These are phyloP conservation scores for Caenorhabditis virilis DNA, from an alignment of 2,888 invertebrate species.

Conservation along the genomic window DNA sequence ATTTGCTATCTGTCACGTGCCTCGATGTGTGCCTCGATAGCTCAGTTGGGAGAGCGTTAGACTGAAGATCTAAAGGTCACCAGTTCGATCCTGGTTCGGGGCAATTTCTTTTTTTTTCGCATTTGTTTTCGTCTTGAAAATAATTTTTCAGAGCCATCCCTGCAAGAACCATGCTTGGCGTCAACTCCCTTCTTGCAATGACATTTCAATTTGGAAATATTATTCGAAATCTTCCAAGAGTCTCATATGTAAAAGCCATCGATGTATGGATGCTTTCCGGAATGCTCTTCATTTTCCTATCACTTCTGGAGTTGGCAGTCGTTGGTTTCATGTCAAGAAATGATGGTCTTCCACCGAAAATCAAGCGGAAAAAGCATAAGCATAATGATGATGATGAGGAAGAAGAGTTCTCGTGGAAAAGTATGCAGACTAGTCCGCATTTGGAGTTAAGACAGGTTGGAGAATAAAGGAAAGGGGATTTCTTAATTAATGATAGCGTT, in stretches of 20 bases:
- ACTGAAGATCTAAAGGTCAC: conserved; percentile 69
- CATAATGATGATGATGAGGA: conserved; percentile 57
- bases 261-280: conserved; percentile 68
- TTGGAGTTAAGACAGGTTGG: conserved; percentile 62
- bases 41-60: conserved; percentile 69
- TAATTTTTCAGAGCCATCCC: conserved; percentile 64
- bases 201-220: conserved; percentile 69
- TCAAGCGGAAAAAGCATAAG: conserved; percentile 31
- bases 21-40: conserved; percentile 31
- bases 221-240: conserved; percentile 67
- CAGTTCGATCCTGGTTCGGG: conserved; percentile 68
- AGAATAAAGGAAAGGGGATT: not conserved
- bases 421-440: conserved; percentile 64
- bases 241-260: conserved; percentile 68
- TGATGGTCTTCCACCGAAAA: conserved; percentile 63
- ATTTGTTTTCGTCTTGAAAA: no score
- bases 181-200: conserved; percentile 68
- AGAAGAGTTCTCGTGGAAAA: conserved; percentile 66
- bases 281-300: conserved; percentile 68
- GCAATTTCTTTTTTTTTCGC: conserved; percentile 36
- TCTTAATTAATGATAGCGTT: not conserved
- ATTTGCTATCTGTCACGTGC: no score
- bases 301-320: conserved; percentile 67
- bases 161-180: conserved; percentile 69
- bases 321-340: conserved; percentile 68